Percentiles rank a stretch among this genome's conserved stretches.
Evolutionary conservation across 2,888 invertebrate species (phyloP).

Genomic region (Drosophila bunnanda): DNA sequence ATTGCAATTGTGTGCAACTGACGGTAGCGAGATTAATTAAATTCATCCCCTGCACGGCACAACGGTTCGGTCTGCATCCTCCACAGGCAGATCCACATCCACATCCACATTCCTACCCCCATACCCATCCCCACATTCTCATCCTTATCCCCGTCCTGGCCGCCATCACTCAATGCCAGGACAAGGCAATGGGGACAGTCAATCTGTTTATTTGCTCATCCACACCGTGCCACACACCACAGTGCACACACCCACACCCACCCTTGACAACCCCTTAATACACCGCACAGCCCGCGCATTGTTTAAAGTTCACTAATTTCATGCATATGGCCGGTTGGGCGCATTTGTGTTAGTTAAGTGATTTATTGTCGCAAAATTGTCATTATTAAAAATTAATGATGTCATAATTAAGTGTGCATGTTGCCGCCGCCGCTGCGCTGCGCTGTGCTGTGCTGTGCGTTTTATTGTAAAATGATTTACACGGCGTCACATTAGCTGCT

Average conservation of each 20-base stretch:
- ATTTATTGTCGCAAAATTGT: constrained; percentile 81
- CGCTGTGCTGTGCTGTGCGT: constrained; percentile 51
- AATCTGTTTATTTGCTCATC: constrained; percentile 74
- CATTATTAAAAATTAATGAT: constrained; percentile 81
- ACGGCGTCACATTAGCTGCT: constrained; percentile 50
- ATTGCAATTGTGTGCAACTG: constrained; percentile 83
- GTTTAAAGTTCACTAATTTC: constrained; percentile 69
- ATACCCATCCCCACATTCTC: background rate
- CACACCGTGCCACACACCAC: constrained; percentile 23
- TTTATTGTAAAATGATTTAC: constrained; percentile 78
- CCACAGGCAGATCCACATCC: constrained; percentile 6
- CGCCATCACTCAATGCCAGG: constrained; percentile 53
- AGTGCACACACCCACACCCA: background rate
- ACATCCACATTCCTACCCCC: background rate
- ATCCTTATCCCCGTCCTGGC: constrained; percentile 16
- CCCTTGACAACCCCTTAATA: constrained; percentile 4
- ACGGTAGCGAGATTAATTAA: constrained; percentile 83
- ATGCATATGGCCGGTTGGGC: constrained; percentile 50
- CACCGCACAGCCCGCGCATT: constrained; percentile 32
- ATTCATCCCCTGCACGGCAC: constrained; percentile 65
- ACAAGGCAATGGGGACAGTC: constrained; percentile 60
- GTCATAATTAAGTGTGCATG: constrained; percentile 72
- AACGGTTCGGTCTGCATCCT: constrained; percentile 6
- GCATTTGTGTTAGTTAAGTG: constrained; percentile 72
- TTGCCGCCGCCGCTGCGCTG: constrained; percentile 26